Conservation (phyloP, 2,113 vertebrate genomes). For the Uropsilus gracilis region DNA sequence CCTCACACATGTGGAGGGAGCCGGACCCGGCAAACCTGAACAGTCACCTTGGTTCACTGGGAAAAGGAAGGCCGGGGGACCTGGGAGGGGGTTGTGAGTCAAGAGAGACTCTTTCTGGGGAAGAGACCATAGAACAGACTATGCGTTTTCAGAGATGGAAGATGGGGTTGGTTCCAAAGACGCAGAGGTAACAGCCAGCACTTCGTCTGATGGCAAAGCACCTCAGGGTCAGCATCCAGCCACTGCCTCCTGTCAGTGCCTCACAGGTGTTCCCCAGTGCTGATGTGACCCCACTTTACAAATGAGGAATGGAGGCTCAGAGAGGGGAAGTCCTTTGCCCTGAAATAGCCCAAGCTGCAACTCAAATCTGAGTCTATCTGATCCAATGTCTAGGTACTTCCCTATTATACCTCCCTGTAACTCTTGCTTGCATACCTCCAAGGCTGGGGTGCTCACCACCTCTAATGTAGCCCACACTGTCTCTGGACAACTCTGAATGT, state of each 20-base stretch:
- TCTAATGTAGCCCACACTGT: neutral
- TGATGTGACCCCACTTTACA: neutral
- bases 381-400: neutral
- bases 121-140: neutral
- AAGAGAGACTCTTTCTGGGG: neutral
- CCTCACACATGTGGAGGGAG: neutral
- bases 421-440: neutral
- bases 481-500: neutral
- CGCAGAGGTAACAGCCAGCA: neutral
- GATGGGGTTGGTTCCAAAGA: neutral
- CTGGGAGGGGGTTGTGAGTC: neutral
- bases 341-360: neutral
- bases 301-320: neutral
- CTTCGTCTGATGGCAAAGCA: neutral
- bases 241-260: fast-evolving
- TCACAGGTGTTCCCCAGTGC: neutral
- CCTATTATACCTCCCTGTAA: neutral
- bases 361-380: neutral
- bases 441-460: neutral
- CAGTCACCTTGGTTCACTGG: neutral
- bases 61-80: neutral
- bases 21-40: neutral
- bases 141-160: neutral
- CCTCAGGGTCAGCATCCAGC: neutral
- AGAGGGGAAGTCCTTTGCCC: neutral